These are phyloP conservation scores for Cerceris ruficornis DNA, from an alignment of 2,888 invertebrate species.

Conservation along the genomic window DNA sequence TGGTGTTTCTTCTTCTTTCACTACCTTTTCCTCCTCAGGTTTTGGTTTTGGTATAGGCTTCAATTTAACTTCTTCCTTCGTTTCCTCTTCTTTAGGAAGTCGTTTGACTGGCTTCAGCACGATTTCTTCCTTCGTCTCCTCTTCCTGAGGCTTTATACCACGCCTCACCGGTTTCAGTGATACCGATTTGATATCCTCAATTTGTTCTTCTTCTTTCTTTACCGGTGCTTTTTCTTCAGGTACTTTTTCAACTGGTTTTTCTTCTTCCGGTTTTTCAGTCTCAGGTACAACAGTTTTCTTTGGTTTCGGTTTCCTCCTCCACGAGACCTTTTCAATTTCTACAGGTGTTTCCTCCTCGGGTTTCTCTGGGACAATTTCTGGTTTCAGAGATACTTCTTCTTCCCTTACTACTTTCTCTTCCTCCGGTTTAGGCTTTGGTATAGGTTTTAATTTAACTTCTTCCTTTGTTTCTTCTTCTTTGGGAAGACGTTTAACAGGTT, in stretches of 20 bases:
- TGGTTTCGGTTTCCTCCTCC: conserved; percentile 23
- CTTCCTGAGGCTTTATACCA: conserved; percentile 58
- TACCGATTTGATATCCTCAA: conserved; percentile 64
- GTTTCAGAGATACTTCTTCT: conserved; percentile 38
- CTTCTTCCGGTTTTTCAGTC: conserved; percentile 79
- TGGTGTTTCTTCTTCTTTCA: conserved; percentile 28
- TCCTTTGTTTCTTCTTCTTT: conserved; percentile 77
- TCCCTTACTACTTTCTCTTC: conserved; percentile 20
- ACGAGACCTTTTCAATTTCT: conserved; percentile 48
- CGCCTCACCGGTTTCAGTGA: conserved; percentile 60
- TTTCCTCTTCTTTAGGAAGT: conserved; percentile 77
- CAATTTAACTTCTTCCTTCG: conserved; percentile 72
- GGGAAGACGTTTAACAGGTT: conserved; percentile 65
- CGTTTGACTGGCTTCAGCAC: conserved; percentile 72
- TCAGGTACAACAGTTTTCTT: conserved; percentile 70
- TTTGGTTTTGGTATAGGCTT: conserved; percentile 38
- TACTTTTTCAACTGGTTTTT: conserved; percentile 49
- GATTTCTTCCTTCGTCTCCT: conserved; percentile 66
- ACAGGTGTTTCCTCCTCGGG: conserved; percentile 61
- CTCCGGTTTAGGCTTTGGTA: conserved; percentile 56
- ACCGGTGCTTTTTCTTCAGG: conserved; percentile 64
- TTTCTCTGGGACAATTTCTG: conserved; percentile 58
- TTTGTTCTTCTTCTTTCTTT: conserved; percentile 56
- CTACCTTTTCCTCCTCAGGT: conserved; percentile 75
- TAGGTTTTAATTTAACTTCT: conserved; percentile 76